Conservation (phyloP, 37 sponge, comb jelly and placozoan species). For the Cladorhizidae sp. region DNA sequence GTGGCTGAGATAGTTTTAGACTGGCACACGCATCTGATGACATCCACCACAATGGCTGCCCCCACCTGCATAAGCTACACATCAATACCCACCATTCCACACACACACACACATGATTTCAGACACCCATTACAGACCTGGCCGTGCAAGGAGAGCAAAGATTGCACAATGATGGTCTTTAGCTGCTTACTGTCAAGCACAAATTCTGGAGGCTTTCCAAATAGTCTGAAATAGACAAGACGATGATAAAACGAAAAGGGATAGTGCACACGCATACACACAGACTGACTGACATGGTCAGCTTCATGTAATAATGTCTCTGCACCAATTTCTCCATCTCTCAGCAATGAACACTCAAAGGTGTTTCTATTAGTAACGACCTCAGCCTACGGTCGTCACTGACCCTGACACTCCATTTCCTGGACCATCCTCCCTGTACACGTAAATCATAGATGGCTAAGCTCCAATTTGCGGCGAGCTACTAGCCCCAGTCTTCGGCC, state of each 20-base stretch:
- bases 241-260: not conserved
- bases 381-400: too few species aligned
- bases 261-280: not conserved
- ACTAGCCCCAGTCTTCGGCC: too few species aligned
- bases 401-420: too few species aligned
- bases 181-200: slow-evolving; percentile 8
- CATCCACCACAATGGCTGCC: slow-evolving; percentile 56
- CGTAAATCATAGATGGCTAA: too few species aligned
- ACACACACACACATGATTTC: not conserved
- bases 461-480: too few species aligned
- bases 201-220: slow-evolving; percentile 33
- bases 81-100: not conserved
- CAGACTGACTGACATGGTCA: slow-evolving; percentile 15
- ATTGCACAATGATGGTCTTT: slow-evolving; percentile 51
- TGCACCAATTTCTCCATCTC: slow-evolving; percentile 35
- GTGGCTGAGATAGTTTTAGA: not conserved
- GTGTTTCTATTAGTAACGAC: too few species aligned
- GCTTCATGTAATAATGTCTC: slow-evolving; percentile 27
- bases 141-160: slow-evolving; percentile 56
- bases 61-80: slow-evolving; percentile 42
- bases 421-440: too few species aligned
- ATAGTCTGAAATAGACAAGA: slow-evolving; percentile 4
- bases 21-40: slow-evolving; percentile 14
- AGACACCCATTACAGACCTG: slow-evolving; percentile 30
- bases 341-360: too few species aligned